Percentiles rank a stretch among this genome's conserved stretches.
phyloP scores from a whole-genome alignment of 2,797 vertebrate species.

The Clarias pachynema region DNA sequence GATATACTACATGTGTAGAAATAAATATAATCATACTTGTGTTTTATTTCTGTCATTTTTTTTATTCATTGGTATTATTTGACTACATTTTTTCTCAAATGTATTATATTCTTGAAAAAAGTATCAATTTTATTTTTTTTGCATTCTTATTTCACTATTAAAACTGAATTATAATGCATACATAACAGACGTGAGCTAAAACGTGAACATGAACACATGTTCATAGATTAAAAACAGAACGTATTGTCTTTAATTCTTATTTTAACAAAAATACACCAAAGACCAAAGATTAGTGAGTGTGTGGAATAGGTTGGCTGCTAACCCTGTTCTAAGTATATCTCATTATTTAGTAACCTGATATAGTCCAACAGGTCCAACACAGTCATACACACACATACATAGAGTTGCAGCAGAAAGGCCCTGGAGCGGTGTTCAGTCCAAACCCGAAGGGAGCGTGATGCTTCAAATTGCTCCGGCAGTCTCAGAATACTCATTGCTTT shows the following conservation, averaged over 20 bases:
- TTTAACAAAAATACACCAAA: constrained; percentile 54
- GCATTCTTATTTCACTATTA: background rate
- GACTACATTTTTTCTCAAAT: background rate
- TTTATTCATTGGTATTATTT: background rate
- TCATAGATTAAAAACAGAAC: background rate
- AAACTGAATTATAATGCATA: background rate
- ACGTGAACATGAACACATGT: too few relatives aligned
- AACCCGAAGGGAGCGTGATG: constrained; percentile 82
- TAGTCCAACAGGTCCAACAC: constrained; percentile 76
- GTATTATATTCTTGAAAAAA: background rate
- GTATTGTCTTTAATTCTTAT: background rate
- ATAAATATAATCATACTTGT: background rate
- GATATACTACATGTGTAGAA: too few relatives aligned
- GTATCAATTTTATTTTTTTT: background rate
- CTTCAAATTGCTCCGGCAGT: constrained; percentile 61
- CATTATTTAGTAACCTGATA: constrained; percentile 75
- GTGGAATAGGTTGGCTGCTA: constrained; percentile 25
- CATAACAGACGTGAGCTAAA: background rate
- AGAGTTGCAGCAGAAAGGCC: constrained; percentile 58
- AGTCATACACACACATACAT: background rate
- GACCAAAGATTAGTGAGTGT: constrained; percentile 64
- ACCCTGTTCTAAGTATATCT: constrained; percentile 37
- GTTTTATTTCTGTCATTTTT: background rate
- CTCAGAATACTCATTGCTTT: constrained; percentile 82
- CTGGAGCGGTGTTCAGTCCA: constrained; percentile 79